Conservation (phyloP, 53 echinoderm and acorn worm species). For the Temnopleurus reevesii region DNA sequence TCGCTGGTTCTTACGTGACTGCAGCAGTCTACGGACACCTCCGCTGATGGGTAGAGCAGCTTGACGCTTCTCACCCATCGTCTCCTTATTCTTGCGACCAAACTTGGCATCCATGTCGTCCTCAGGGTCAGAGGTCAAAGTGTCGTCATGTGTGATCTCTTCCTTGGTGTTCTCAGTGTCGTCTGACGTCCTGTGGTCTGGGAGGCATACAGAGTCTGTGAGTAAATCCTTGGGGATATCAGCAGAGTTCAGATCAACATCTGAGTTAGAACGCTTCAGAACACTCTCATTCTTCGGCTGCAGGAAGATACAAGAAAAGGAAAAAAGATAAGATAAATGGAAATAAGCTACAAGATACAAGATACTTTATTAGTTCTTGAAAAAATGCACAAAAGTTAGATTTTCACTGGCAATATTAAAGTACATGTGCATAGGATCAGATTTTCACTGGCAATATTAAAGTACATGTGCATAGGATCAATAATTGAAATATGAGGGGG, state of each 20-base stretch:
- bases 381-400: too few relatives aligned
- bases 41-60: conserved; percentile 63
- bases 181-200: background rate
- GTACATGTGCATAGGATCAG: too few relatives aligned
- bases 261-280: conserved; percentile 73
- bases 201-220: conserved; percentile 18
- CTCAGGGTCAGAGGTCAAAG: background rate
- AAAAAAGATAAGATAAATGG: background rate
- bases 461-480: too few relatives aligned
- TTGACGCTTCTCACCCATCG: conserved; percentile 55
- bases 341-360: too few relatives aligned
- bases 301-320: conserved; percentile 14
- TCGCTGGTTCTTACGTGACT: conserved; percentile 66
- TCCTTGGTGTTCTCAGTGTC: background rate
- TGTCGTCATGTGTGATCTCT: background rate
- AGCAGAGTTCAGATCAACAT: conserved; percentile 33
- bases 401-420: too few relatives aligned
- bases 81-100: conserved; percentile 21
- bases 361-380: too few relatives aligned
- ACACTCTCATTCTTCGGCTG: conserved; percentile 66
- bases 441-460: too few relatives aligned
- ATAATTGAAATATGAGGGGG: too few relatives aligned
- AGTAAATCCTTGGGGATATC: conserved; percentile 13
- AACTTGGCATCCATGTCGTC: conserved; percentile 46
- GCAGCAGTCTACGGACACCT: conserved; percentile 71